A percentile compares a stretch with the other conserved stretches of the same genome.
Evolutionary conservation across 2,888 invertebrate species (phyloP).

Genomic region (Drosophila basisetae): DNA sequence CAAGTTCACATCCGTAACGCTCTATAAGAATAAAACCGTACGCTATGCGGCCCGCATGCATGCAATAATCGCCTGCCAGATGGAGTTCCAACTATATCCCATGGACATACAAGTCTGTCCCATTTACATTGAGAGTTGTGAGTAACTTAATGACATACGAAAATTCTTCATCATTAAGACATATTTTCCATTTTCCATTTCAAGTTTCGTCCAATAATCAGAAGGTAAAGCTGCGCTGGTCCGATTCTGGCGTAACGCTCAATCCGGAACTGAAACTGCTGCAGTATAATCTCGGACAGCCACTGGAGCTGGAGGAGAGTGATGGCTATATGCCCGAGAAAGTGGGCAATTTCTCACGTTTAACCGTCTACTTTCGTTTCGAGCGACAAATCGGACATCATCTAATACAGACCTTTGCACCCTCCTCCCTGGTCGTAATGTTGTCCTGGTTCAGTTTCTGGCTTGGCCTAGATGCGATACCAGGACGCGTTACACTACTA

Average conservation of each 20-base stretch:
- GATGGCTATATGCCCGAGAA: conserved; percentile 91
- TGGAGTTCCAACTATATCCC: conserved; percentile 94
- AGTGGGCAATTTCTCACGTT: conserved; percentile 92
- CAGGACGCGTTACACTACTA: conserved; percentile 92
- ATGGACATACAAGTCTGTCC: conserved; percentile 95
- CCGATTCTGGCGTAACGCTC: conserved; percentile 90
- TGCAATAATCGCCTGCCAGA: conserved; percentile 93
- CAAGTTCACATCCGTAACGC: conserved; percentile 92
- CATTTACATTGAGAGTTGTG: conserved; percentile 93
- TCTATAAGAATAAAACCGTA: conserved; percentile 92
- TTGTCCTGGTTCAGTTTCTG: conserved; percentile 95
- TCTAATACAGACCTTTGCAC: conserved; percentile 93
- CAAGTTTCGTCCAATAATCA: conserved; percentile 92
- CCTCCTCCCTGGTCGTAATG: conserved; percentile 93
- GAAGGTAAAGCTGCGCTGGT: conserved; percentile 91
- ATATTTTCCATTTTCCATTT: conserved; percentile 31
- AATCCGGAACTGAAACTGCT: conserved; percentile 92
- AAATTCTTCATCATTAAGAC: background rate
- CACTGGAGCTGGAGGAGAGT: conserved; percentile 89
- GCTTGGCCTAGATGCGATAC: conserved; percentile 93
- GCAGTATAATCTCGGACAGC: conserved; percentile 92
- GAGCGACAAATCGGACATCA: conserved; percentile 94
- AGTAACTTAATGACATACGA: conserved; percentile 85
- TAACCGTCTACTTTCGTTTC: conserved; percentile 92
- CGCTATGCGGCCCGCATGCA: conserved; percentile 93